Percentiles rank a stretch among this genome's conserved stretches.
These are phyloP conservation scores for Drosophila robusta DNA, from an alignment of 2,888 invertebrate genomes.

Conservation along the genomic window DNA sequence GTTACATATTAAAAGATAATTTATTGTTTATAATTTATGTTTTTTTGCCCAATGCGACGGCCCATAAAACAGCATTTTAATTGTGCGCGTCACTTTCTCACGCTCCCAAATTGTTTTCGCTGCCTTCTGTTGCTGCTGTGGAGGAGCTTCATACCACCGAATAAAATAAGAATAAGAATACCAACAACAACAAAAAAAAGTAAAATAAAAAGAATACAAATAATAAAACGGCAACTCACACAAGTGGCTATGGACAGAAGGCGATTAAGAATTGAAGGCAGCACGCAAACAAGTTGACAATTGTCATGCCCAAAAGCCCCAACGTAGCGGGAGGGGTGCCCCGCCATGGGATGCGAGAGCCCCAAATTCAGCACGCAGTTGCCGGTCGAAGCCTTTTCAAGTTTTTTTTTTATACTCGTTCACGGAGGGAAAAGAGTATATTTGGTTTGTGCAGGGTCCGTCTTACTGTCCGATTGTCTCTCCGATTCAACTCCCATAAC, in stretches of 20 bases:
- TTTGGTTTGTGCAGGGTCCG: no score
- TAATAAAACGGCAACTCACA: slow-evolving; percentile 73
- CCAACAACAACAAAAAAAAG: slow-evolving; percentile 15
- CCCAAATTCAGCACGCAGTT: slow-evolving; percentile 51
- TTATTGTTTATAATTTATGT: slow-evolving; percentile 78
- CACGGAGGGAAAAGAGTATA: no score
- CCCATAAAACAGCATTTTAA: slow-evolving; percentile 73
- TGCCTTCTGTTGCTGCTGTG: slow-evolving; percentile 33
- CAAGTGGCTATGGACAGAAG: slow-evolving; percentile 69
- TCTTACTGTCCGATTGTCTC: no score
- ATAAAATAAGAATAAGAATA: slow-evolving; percentile 3
- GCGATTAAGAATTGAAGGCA: slow-evolving; percentile 78
- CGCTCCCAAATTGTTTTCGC: slow-evolving; percentile 70
- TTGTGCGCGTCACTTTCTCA: slow-evolving; percentile 75
- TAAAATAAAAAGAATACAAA: slow-evolving; percentile 15
- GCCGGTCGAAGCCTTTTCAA: slow-evolving; percentile 70
- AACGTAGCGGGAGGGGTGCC: neutral
- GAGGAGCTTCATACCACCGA: slow-evolving; percentile 31
- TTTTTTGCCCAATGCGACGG: slow-evolving; percentile 49
- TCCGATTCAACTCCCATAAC: no score
- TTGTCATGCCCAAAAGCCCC: slow-evolving; percentile 58
- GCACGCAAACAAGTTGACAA: slow-evolving; percentile 74
- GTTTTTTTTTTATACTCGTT: slow-evolving; percentile 22
- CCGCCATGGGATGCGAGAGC: slow-evolving; percentile 4
- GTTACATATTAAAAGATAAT: slow-evolving; percentile 72